Percentiles rank a stretch among this genome's conserved stretches.
Evolutionary conservation across 2,113 vertebrate species (phyloP).

Genomic region (Egretta garzetta): DNA sequence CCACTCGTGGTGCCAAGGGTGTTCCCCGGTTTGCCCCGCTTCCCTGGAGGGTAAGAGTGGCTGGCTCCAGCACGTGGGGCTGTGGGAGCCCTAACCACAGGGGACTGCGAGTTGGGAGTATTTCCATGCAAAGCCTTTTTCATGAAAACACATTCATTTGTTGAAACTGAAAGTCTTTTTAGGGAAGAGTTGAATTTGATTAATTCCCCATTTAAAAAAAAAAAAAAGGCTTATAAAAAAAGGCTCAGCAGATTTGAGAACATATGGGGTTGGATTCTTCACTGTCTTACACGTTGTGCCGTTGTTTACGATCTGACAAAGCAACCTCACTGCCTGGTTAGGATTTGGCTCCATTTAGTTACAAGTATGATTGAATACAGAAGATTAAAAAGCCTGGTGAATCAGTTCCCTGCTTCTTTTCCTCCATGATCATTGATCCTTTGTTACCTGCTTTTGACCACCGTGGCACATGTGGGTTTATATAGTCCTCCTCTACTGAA

Average conservation of each 20-base stretch:
- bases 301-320: slow-evolving; percentile 12
- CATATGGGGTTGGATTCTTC: slow-evolving; percentile 26
- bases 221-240: background rate
- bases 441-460: background rate
- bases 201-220: background rate
- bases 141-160: background rate
- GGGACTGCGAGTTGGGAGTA: background rate
- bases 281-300: background rate
- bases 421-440: background rate
- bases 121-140: background rate
- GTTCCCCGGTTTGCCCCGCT: background rate
- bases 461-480: accelerated
- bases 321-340: background rate
- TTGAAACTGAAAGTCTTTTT: background rate
- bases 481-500: background rate
- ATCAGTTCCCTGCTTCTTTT: background rate
- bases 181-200: background rate
- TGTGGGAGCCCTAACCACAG: background rate
- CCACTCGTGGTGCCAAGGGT: accelerated
- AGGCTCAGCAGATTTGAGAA: slow-evolving; percentile 31
- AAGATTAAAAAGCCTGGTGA: background rate
- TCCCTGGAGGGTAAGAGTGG: background rate
- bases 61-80: background rate
- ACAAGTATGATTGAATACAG: background rate
- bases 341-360: background rate